phyloP scores from a whole-genome alignment of 2,888 invertebrate genomes.

The Stictocephala bisonia region DNA sequence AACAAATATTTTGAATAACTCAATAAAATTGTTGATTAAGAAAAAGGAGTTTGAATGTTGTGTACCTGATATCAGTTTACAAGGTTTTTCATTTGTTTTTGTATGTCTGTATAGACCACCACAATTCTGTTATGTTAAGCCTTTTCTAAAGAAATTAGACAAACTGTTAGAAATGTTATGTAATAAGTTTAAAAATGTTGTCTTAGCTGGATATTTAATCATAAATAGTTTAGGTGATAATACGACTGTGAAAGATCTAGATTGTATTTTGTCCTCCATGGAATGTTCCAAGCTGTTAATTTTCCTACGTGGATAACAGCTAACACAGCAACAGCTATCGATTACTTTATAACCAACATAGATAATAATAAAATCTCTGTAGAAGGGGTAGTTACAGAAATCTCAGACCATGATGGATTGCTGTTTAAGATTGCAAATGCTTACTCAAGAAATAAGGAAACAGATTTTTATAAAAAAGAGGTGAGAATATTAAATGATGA shows the following conservation, averaged over 20 bases:
- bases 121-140: neutral
- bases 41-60: neutral
- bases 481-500: neutral
- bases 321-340: neutral
- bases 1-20: neutral
- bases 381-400: neutral
- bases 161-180: neutral
- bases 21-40: neutral
- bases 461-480: no score
- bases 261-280: no score
- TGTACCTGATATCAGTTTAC: neutral
- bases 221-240: neutral
- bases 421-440: neutral
- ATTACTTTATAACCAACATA: conserved; percentile 7
- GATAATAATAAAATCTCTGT: neutral
- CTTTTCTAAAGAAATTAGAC: neutral
- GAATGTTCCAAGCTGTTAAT: neutral
- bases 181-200: neutral
- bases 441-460: neutral
- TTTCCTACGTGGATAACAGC: neutral
- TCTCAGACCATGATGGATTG: conserved; percentile 2
- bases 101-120: neutral
- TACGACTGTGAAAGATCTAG: no score
- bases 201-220: neutral
- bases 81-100: neutral